Evolutionary conservation across 2,888 invertebrate genomes (phyloP), one percentile per base, ranked within the genome.

Genomic region (Brassicogethes aeneus): DNA sequence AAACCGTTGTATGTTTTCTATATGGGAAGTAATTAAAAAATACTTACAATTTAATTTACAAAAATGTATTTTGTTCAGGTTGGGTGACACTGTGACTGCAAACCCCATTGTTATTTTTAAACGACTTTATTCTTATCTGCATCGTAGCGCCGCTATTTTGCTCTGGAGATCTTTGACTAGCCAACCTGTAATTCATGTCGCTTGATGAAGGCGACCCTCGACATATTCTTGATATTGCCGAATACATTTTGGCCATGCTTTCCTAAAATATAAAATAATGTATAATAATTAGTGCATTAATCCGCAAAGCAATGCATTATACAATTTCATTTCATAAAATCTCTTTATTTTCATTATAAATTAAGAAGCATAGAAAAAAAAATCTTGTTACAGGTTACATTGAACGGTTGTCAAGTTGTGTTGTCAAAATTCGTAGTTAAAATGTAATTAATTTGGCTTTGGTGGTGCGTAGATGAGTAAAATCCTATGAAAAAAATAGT

Each of bases 241-340:
- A 48, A 45, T 64, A 59, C 70, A 70, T 70, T 32, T 64, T 57
- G 39, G 61, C 60, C 8, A 64, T 68, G 15, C 70, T 68, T 29
- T 68, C 64, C 70, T 70, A 56, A 17, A 60, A 59, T 34, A 36
- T 31, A n/a, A n/a, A n/a, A n/a, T n/a, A n/a, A n/a, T n/a, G n/a
- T n/a, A n/a, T n/a, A n/a, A n/a, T n/a, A n/a, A n/a, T n/a, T n/a
- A n/a, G n/a, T n/a, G n/a, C n/a, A n/a, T n/a, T n/a, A n/a, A n/a
- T n/a, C n/a, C n/a, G n/a, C n/a, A n/a, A n/a, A n/a, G n/a, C n/a
- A n/a, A n/a, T n/a, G n/a, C n/a, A n/a, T n/a, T n/a, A n/a, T n/a
- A n/a, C n/a, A n/a, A n/a, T n/a, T n/a, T n/a, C n/a, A n/a, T n/a
- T n/a, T n/a, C n/a, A n/a, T n/a, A n/a, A n/a, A n/a, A n/a, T n/a